Conservation (phyloP, 2,113 vertebrate genomes). For the Tychaedon coryphoeus region DNA sequence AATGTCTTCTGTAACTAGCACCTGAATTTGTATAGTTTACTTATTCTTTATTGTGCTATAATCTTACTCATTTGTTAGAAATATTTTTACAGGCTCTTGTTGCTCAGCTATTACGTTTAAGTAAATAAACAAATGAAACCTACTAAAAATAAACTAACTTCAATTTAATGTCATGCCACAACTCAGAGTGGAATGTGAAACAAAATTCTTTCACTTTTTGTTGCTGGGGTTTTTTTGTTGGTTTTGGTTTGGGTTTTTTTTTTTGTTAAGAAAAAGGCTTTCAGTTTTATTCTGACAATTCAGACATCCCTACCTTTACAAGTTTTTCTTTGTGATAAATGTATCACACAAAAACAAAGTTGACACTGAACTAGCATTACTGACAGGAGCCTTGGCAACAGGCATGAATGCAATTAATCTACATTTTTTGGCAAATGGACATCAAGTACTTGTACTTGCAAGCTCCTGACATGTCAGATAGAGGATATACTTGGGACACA, state of each 20-base stretch:
- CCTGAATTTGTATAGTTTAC: background rate
- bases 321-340: background rate
- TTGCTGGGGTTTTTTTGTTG: background rate
- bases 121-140: background rate
- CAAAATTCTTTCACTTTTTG: background rate
- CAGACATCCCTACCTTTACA: background rate
- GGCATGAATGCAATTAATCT: slow-evolving; percentile 13
- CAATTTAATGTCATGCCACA: background rate
- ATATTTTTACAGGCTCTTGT: background rate
- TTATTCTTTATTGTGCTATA: background rate
- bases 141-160: slow-evolving; percentile 47
- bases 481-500: slow-evolving; percentile 36
- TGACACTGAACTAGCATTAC: background rate
- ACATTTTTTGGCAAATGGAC: slow-evolving; percentile 54
- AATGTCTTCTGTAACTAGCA: background rate
- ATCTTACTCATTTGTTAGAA: background rate
- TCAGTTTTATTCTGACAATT: background rate
- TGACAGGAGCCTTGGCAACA: slow-evolving; percentile 14
- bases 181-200: background rate
- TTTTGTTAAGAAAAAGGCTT: background rate
- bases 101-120: background rate
- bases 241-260: background rate
- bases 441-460: slow-evolving; percentile 24
- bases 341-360: background rate
- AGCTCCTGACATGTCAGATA: slow-evolving; percentile 1